Percentiles rank a stretch among this genome's conserved stretches.
Evolutionary conservation across 2,113 vertebrate genomes (phyloP).

Genomic region (Marcusenius ussheri): DNA sequence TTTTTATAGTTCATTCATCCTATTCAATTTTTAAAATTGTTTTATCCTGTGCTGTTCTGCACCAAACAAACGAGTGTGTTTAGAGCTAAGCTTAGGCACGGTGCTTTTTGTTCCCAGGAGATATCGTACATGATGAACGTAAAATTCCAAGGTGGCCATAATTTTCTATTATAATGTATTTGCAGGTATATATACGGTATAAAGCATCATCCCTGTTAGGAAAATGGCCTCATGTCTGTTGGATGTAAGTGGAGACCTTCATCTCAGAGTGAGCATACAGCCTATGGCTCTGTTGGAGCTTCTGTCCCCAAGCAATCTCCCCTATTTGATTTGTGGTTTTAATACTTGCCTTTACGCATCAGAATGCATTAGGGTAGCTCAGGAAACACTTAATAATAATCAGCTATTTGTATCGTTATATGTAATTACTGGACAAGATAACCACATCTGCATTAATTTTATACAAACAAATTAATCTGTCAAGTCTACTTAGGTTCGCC

Average conservation of each 20-base stretch:
- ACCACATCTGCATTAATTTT: background rate
- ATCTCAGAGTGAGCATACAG: background rate
- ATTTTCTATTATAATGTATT: background rate
- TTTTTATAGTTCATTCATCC: background rate
- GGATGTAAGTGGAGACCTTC: background rate
- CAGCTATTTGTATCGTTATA: background rate
- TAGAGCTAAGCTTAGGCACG: background rate
- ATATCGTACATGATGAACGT: background rate
- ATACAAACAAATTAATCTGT: background rate
- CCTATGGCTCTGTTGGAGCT: too few species aligned
- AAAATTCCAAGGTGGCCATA: background rate
- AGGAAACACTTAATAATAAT: background rate
- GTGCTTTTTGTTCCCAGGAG: background rate
- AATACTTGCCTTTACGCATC: background rate
- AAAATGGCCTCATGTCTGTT: background rate
- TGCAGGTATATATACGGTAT: background rate
- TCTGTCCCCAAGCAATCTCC: background rate
- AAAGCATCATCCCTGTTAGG: background rate
- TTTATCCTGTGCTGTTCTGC: background rate
- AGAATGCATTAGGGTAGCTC: background rate
- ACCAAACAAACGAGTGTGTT: background rate
- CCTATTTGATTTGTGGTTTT: background rate
- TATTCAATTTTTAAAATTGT: background rate
- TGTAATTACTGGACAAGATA: background rate
- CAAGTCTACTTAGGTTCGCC: background rate